Conservation (phyloP, 2,113 vertebrate genomes). For the Sterrhoptilus dennistouni region DNA sequence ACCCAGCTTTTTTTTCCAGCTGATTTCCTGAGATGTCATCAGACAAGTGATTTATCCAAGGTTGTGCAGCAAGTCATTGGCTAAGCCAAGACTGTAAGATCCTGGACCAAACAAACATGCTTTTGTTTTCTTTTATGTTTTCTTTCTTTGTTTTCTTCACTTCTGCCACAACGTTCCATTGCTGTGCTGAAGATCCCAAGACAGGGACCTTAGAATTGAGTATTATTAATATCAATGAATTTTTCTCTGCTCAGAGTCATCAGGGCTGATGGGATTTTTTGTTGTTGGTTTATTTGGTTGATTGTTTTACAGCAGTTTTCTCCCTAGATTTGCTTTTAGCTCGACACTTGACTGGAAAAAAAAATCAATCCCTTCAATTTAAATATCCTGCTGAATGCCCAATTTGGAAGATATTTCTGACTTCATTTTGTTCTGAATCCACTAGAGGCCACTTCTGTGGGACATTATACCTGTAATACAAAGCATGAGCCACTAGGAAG, state of each 20-base stretch:
- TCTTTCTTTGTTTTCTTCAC: background rate
- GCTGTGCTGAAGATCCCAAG: background rate
- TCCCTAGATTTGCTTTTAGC: background rate
- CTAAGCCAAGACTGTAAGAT: background rate
- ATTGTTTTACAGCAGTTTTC: background rate
- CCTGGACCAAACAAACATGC: too few relatives aligned
- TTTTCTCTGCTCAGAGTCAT: background rate
- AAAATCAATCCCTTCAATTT: constrained; percentile 32
- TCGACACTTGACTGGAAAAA: background rate
- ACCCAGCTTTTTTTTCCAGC: background rate
- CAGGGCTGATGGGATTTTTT: too few relatives aligned
- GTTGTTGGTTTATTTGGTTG: background rate
- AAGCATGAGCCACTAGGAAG: background rate
- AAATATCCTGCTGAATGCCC: constrained; percentile 17
- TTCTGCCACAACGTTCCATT: background rate
- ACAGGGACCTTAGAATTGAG: background rate
- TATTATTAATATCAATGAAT: background rate
- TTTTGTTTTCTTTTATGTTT: background rate
- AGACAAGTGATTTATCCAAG: constrained; percentile 10
- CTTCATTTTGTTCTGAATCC: constrained; percentile 2
- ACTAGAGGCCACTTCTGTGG: background rate
- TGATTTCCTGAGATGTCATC: background rate
- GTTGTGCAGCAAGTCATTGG: background rate
- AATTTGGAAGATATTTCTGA: background rate
- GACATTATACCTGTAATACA: background rate